Evolutionary conservation across 1,140 invertebrate species (phyloP).

Genomic region (Zaprionus nigranus): DNA sequence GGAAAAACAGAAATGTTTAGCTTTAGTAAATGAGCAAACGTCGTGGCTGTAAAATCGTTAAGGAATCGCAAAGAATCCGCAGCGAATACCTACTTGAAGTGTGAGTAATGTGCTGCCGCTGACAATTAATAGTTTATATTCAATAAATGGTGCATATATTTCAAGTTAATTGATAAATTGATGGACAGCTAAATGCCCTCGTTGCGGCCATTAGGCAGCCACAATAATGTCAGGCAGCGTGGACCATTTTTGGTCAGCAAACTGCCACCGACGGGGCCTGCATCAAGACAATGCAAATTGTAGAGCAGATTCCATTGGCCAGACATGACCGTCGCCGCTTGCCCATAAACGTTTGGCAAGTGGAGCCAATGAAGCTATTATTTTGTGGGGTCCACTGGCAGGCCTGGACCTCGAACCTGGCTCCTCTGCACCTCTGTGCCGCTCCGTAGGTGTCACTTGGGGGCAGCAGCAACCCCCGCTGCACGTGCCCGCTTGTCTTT

Average conservation of each 20-base stretch:
- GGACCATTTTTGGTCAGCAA: constrained; percentile 71
- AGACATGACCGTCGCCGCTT: constrained; percentile 51
- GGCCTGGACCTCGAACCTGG: too few species aligned
- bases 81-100: not conserved
- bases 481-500: constrained; percentile 73
- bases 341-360: constrained; percentile 53
- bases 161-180: constrained; percentile 75
- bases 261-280: constrained; percentile 25
- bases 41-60: constrained; percentile 64
- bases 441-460: constrained; percentile 72
- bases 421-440: constrained; percentile 26
- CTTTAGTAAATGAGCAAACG: constrained; percentile 72
- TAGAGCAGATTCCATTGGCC: constrained; percentile 71
- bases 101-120: constrained; percentile 44
- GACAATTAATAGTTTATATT: constrained; percentile 65
- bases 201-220: constrained; percentile 63
- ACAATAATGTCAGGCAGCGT: constrained; percentile 69
- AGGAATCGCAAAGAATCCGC: not conserved
- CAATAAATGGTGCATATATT: constrained; percentile 32
- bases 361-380: constrained; percentile 76
- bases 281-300: constrained; percentile 74
- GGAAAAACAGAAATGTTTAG: constrained; percentile 22
- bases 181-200: constrained; percentile 72
- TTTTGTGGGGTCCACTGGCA: constrained; percentile 64
- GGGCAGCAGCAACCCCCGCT: constrained; percentile 50